Evolutionary conservation across 2,888 invertebrate species (phyloP), one percentile per base, ranked within the genome.

Genomic region (Eristalis pertinax): DNA sequence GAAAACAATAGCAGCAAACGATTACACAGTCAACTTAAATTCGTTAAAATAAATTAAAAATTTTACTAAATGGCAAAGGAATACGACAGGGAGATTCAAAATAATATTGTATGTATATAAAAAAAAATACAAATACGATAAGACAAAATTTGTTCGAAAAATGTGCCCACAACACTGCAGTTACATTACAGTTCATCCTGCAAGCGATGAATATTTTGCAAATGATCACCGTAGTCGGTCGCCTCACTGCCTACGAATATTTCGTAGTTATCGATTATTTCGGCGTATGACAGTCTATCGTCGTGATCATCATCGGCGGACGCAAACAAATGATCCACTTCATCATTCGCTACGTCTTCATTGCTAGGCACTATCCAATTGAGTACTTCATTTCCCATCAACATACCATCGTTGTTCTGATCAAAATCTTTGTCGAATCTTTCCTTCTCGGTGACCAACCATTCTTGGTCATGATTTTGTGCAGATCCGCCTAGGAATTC

Each of bases 161-260:
- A 26, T 50, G 8, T 65, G 8, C 0, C 10, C 8, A 41, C 41
- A 4, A 4, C 15, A 26, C 29, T 22, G 19, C 2, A 4, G 29
- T 35, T 29, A 11, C 2, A 32, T 94, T 94, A 97, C 89, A 98
- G 95, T 92, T 98, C 98, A 91, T 98, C 98, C 78, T 95, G 94
- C 90, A 97, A 96, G 91, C 97, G 96, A 91, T 97, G 96, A 73
- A 97, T 96, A 89, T 97, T 96, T 90, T 97, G 95, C 83, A 97
- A 94, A 92, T 97, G 97, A 91, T 97, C 96, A 15, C 97, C 98
- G 93, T 97, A 97, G 93, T 97, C 97, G 0, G 98, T 97, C 7
- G 96, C 98, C 94, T 98, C 98, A 91, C 97, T 97, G 73, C 98
- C 98, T 4, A 98, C 98, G 94, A 99, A 99, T 72, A 96, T 95